Base-by-base conservation (phyloP, 2,888 invertebrate species). In the Thalpophila matura region DNA sequence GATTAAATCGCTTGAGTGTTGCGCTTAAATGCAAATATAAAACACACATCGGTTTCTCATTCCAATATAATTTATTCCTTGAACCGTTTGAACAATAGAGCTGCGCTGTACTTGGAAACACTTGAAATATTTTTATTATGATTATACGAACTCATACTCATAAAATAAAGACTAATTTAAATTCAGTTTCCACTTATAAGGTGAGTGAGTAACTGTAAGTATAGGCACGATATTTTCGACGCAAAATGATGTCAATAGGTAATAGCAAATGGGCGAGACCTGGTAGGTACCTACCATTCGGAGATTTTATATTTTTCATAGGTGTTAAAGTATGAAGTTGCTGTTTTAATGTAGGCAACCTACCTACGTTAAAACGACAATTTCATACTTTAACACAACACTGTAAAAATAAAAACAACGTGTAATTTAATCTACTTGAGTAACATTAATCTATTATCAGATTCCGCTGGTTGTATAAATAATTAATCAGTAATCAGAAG, bases 11-110 rank as follows among this genome's bases (percentile, higher is more conserved):
- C 33, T 26, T 29, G 64, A 42, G 50, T 38, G 64, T 72, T 51
- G 37, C 50, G 51, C 51, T 29, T 51, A 69, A 74, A 76, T 46
- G 77, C 77, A 61, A 71, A 76, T 71, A 38, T 53, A 62, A 51
- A 76, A 56, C 43, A 37, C 51, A 35, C 65, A 24, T 51, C 20
- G 51, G 73, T 56, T 76, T 77, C 68, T 60, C 24, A 60, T 73
- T 66, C 56, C 68, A 60, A 37, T 73, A 59, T 58, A 61, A 37
- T 73, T 62, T 58, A 61, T 74, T 78, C 75, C 50, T 57, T 74
- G 69, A 74, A 78, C 42, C 38, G 29, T 66, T 66, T 72, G 74
- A 77, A 74, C 79, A 78, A 78, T 74, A 74, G 79, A 56, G 18
- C 40, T 35, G 26, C 18, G 57, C 43, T 47, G 57, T 58, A 61